phyloP scores from a whole-genome alignment of 2,888 invertebrate genomes.

The Pyrocoelia pectoralis region DNA sequence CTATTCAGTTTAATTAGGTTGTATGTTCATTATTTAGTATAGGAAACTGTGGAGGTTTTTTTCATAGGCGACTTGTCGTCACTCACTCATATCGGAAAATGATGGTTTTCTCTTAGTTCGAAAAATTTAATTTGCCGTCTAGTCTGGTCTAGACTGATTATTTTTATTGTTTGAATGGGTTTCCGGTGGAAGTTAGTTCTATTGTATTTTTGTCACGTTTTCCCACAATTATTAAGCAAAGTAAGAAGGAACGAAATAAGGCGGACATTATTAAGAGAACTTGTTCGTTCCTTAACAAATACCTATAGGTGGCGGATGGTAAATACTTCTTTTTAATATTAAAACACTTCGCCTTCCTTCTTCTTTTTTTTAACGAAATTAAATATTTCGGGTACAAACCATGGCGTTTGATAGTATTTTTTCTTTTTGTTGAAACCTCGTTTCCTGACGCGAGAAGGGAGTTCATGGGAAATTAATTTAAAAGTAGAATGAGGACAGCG shows the following conservation, averaged over 20 bases:
- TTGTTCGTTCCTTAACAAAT: background rate
- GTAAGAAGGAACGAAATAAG: too few species aligned
- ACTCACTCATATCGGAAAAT: background rate
- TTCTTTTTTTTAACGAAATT: background rate
- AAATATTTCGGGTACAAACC: background rate
- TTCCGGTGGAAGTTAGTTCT: slow-evolving; percentile 18
- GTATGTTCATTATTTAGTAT: too few species aligned
- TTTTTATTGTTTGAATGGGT: slow-evolving; percentile 19
- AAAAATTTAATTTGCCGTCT: slow-evolving; percentile 19
- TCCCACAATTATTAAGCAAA: slow-evolving; percentile 32
- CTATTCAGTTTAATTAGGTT: too few species aligned
- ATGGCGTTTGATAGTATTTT: background rate
- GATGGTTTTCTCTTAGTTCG: background rate
- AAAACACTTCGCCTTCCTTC: background rate
- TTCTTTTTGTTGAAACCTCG: background rate
- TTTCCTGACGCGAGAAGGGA: background rate
- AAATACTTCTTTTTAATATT: background rate
- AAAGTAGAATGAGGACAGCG: slow-evolving; percentile 6
- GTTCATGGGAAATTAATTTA: slow-evolving; percentile 7
- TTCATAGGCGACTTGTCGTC: background rate
- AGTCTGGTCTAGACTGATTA: slow-evolving; percentile 29
- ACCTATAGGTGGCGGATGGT: background rate
- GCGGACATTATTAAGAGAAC: background rate
- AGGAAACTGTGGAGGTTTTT: too few species aligned
- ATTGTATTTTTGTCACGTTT: slow-evolving; percentile 42